These are phyloP conservation scores for Ascidia mentula DNA, from an alignment of 23 tunicate species.

Conservation along the genomic window DNA sequence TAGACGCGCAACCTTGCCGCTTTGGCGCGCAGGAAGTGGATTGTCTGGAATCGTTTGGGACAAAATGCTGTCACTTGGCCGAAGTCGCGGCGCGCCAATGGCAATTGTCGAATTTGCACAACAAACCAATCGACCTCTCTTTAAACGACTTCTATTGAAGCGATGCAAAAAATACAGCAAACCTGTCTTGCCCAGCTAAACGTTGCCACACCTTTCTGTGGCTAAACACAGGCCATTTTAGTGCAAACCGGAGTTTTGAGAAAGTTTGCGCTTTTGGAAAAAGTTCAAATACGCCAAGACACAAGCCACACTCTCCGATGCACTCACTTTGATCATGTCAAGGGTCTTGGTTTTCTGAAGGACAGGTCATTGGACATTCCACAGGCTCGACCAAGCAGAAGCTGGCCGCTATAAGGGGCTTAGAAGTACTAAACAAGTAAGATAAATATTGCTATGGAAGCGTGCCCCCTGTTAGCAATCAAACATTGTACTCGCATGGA, in stretches of 20 bases:
- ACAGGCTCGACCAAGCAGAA: not conserved
- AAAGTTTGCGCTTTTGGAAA: too few relatives aligned
- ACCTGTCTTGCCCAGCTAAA: too few relatives aligned
- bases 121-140: constrained; percentile 8
- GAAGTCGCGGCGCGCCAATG: not conserved
- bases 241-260: not conserved
- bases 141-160: too few relatives aligned
- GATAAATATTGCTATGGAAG: not conserved
- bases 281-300: not conserved
- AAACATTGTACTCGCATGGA: not conserved
- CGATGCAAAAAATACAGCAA: not conserved
- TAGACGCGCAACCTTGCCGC: constrained; percentile 17
- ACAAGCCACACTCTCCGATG: not conserved
- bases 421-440: not conserved
- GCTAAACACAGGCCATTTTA: not conserved
- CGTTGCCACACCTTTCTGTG: not conserved
- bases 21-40: constrained; percentile 19
- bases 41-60: constrained; percentile 8
- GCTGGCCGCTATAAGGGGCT: not conserved
- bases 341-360: not conserved
- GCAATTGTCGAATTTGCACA: not conserved
- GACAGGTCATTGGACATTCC: constrained; percentile 3
- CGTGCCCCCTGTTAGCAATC: not conserved
- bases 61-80: constrained; percentile 7
- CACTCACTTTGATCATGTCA: not conserved